Evolutionary conservation across 2,888 invertebrate genomes (phyloP).

Genomic region (Hemistola chrysoprasaria): DNA sequence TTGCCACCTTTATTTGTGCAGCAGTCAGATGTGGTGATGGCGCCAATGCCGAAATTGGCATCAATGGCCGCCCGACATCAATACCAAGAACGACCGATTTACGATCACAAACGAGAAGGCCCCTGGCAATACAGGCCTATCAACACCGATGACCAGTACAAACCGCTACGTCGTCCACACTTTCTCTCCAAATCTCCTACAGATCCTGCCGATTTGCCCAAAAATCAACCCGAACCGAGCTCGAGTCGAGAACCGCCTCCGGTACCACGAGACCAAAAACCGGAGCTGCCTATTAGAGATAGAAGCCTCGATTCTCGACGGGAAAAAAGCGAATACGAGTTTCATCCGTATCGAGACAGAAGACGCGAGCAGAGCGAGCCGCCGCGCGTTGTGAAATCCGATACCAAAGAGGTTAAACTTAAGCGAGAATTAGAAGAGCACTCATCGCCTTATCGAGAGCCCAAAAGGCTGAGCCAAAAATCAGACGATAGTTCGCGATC

Average conservation of each 20-base stretch:
- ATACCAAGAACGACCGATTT: conserved; percentile 6
- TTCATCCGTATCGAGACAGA: no score
- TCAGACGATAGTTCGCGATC: no score
- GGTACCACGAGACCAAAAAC: conserved; percentile 11
- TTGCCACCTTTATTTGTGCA: no score
- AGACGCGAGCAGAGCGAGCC: no score
- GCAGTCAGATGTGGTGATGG: conserved; percentile 8
- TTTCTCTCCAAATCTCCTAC: no score
- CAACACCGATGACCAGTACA: conserved; percentile 3
- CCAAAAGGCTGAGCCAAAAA: no score
- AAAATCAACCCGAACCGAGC: not conserved
- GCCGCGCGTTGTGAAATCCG: no score
- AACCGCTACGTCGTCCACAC: conserved; percentile 12
- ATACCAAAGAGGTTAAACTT: no score
- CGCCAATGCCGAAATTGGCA: not conserved
- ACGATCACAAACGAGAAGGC: conserved; percentile 1
- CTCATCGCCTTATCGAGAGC: not conserved
- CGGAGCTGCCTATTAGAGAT: conserved; percentile 7
- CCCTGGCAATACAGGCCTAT: conserved; percentile 11
- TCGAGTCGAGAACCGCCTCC: conserved; percentile 8
- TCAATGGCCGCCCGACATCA: not conserved
- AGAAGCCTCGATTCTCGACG: not conserved
- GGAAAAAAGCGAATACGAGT: not conserved
- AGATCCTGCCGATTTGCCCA: no score
- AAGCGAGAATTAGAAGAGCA: not conserved